These are phyloP conservation scores for Xylocampa areola DNA, from an alignment of 2,888 invertebrate species.

Conservation along the genomic window DNA sequence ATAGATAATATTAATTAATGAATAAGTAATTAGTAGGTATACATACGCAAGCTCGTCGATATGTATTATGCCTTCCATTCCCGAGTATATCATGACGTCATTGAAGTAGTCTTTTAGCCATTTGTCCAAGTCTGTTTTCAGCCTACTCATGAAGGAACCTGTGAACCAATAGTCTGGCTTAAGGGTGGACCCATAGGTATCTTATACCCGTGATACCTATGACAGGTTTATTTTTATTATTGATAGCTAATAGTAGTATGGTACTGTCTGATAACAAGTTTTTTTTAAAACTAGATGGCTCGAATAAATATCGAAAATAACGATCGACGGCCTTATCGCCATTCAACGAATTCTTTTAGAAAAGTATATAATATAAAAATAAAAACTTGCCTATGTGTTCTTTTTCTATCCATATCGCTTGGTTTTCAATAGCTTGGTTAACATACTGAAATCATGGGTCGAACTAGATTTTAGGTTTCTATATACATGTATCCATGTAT, in stretches of 20 bases:
- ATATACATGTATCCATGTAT: too few relatives aligned
- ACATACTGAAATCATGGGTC: constrained; percentile 62
- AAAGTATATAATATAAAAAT: background rate
- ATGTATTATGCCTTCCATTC: constrained; percentile 49
- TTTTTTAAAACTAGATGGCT: too few relatives aligned
- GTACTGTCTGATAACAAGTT: too few relatives aligned
- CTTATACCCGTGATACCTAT: too few relatives aligned
- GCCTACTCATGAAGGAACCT: constrained; percentile 71
- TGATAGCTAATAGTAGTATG: too few relatives aligned
- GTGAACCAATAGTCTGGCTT: constrained; percentile 19
- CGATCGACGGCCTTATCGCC: too few relatives aligned
- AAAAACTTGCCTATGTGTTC: constrained; percentile 62
- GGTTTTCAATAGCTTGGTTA: constrained; percentile 44
- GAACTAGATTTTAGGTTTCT: background rate
- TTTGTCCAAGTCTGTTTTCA: constrained; percentile 74
- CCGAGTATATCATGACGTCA: constrained; percentile 72
- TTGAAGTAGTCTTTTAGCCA: constrained; percentile 85
- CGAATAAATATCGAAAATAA: too few relatives aligned
- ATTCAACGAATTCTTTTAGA: background rate
- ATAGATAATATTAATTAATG: too few relatives aligned
- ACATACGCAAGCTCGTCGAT: constrained; percentile 50
- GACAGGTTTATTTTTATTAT: too few relatives aligned
- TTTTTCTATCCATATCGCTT: constrained; percentile 44
- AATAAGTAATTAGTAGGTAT: background rate
- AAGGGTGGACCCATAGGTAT: too few relatives aligned